Base-by-base conservation (phyloP, 2,888 invertebrate species). In the Drosophila subsilvestris region DNA sequence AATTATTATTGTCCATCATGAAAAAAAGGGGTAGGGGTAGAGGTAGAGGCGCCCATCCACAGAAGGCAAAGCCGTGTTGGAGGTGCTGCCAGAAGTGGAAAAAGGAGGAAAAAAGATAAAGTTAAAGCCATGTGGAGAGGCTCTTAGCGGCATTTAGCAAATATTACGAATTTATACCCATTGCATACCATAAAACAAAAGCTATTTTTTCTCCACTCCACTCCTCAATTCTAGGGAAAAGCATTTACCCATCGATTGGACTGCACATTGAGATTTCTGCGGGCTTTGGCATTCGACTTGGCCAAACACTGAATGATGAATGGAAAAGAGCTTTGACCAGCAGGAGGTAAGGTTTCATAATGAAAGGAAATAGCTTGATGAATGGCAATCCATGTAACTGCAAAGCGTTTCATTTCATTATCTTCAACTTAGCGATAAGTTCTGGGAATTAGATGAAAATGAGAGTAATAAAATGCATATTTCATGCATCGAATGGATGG, bases 1-100 rank as follows among this genome's bases (percentile, higher is more conserved):
- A 88, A 85, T 79, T 85, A 85, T 85, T 85, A 87, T 80, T 85
- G 88, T 85, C 86, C 86, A 87, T 85, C 85, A 87, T 82, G 86
- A 74, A 66, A 70, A n/a, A n/a, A n/a, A n/a, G n/a, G n/a, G n/a
- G n/a, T n/a, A n/a, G 37, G 60, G 60, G 63, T 53, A 56, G 53
- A 65, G 67, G 45, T 44, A 22, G 14, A 58, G 47, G 66, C 48
- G 73, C 68, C 56, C 58, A 62, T 54, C 63, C 57, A 53, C 51
- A 48, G 44, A 56, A 63, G 42, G 65, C 50, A 37, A 49, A 20
- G 44, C 14, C 29, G 51, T 17, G 27, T 12, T 17, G 27, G 37
- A 58, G 20, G 45, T 25, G 22, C 43, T 42, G 49, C 32, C 32
- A 1, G 2, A 2, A 37, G 14, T 14, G 37, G 37, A 6, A 37